phyloP scores from a whole-genome alignment of 1,140 invertebrate genomes.

The Argopecten irradians region DNA sequence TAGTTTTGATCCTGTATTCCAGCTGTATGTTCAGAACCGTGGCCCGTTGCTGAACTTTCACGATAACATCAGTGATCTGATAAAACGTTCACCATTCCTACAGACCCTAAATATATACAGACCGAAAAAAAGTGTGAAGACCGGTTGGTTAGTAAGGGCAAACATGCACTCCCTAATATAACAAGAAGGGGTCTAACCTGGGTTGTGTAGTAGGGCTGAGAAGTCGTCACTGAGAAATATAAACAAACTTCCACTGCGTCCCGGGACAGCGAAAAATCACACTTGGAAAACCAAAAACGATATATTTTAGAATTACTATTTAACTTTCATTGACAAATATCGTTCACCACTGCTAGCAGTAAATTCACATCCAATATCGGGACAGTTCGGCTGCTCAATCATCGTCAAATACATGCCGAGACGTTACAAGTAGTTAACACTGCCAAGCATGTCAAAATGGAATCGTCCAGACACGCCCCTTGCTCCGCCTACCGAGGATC shows the following conservation, averaged over 20 bases:
- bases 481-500: slow-evolving; percentile 48
- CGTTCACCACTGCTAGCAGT: background rate
- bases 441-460: slow-evolving; percentile 49
- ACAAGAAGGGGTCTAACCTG: background rate
- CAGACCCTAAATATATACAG: slow-evolving; percentile 2
- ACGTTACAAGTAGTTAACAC: slow-evolving; percentile 44
- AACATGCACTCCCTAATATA: background rate
- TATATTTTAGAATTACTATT: slow-evolving; percentile 19
- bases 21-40: background rate
- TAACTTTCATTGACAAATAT: slow-evolving; percentile 23
- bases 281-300: slow-evolving; percentile 21
- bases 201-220: background rate
- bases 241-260: slow-evolving; percentile 7
- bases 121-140: background rate
- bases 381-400: slow-evolving; percentile 46
- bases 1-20: background rate
- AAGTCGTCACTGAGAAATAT: background rate
- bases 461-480: slow-evolving; percentile 54
- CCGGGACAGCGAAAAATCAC: slow-evolving; percentile 19
- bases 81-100: background rate
- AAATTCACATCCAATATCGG: slow-evolving; percentile 21
- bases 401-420: slow-evolving; percentile 46
- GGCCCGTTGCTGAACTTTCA: background rate
- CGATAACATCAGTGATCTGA: background rate
- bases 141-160: background rate